A percentile compares a stretch with the other conserved stretches of the same genome.
phyloP scores from a whole-genome alignment of 2,797 vertebrate genomes.

The Microctenopoma steveboyesi region DNA sequence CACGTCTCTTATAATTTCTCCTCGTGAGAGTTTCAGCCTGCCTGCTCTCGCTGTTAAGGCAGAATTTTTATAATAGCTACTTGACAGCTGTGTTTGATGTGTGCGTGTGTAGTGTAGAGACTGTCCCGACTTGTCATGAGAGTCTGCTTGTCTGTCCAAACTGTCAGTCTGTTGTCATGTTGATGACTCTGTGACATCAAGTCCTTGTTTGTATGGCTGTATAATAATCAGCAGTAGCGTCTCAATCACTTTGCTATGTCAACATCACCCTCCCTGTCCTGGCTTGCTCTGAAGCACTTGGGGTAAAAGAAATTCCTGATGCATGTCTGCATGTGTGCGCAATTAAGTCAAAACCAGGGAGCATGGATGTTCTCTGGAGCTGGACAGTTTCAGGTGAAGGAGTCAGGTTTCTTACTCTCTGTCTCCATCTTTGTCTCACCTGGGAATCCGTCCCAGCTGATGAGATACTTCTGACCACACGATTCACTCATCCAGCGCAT shows the following conservation, averaged over 20 bases:
- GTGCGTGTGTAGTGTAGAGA: constrained; percentile 29
- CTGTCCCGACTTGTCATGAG: constrained; percentile 21
- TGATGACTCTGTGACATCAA: constrained; percentile 66
- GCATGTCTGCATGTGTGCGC: constrained; percentile 46
- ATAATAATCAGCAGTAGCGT: constrained; percentile 69
- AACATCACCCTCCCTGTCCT: constrained; percentile 72
- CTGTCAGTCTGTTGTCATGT: constrained; percentile 40
- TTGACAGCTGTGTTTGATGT: constrained; percentile 33
- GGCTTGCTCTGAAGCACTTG: constrained; percentile 67
- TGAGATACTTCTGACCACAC: constrained; percentile 65
- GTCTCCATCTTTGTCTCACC: constrained; percentile 64
- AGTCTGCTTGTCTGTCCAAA: constrained; percentile 10
- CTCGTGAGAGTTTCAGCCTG: constrained; percentile 10
- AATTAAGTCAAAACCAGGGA: constrained; percentile 45
- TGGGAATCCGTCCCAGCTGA: constrained; percentile 59
- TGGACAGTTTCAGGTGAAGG: constrained; percentile 40
- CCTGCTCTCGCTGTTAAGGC: neutral
- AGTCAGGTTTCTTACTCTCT: constrained; percentile 17
- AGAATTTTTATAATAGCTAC: constrained; percentile 26
- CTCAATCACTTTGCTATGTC: constrained; percentile 68
- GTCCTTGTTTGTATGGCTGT: constrained; percentile 54
- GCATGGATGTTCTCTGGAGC: constrained; percentile 31
- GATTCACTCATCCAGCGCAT: constrained; percentile 55
- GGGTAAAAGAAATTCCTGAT: constrained; percentile 69
- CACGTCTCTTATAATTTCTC: constrained; percentile 54